Base-by-base conservation (phyloP, 2,113 vertebrate genomes). In the Scomber colias region DNA sequence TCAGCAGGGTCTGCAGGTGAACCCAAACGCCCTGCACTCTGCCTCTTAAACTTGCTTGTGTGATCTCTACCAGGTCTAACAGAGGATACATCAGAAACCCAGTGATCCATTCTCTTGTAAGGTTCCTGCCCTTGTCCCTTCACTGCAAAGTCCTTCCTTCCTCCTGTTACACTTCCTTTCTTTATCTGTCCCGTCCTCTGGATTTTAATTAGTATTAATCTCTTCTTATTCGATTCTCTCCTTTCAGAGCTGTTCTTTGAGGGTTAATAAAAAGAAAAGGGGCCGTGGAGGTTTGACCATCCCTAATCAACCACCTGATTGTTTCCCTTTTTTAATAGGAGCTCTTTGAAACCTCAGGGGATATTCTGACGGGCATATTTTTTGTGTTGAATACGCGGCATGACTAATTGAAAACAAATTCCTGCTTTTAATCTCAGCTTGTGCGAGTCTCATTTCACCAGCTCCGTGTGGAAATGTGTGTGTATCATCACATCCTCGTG, bases 381-480 rank as follows among this genome's bases (percentile, higher is more conserved):
- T 66, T 72, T 10, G 3, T 54, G 61, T 84, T 89, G 71, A 82
- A 74, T 73, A 67, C 60, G 16, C 17, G 55, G 70, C 70, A 51
- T 49, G 83, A 78, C 84, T 92, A 89, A 93, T 88, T 89, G 77
- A 83, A 87, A 90, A 84, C 89, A 87, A 92, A 88, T 71, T 68
- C 53, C 85, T 79, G 81, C 24, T 79, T 82, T 83, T 79, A 75
- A 49, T 86, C 76, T 82, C 51, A 0, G 45, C 51, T 67, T 57
- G 65, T 55, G 56, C 15, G 40, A 48, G 51, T 78, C 68, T 77
- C 40, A 13, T 77, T 84, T 81, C 16, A 0, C 60, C 11, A 1
- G 69, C 31, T 80, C 19, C 19, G 9, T 19, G 17, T 13, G 75
- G 56, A 77, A 82, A 81, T 76, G 8, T 46, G 19, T 40, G 73